A percentile compares a stretch with the other conserved stretches of the same genome.
phyloP scores from a whole-genome alignment of 2,797 vertebrate genomes.

The Muscicapa striata region DNA sequence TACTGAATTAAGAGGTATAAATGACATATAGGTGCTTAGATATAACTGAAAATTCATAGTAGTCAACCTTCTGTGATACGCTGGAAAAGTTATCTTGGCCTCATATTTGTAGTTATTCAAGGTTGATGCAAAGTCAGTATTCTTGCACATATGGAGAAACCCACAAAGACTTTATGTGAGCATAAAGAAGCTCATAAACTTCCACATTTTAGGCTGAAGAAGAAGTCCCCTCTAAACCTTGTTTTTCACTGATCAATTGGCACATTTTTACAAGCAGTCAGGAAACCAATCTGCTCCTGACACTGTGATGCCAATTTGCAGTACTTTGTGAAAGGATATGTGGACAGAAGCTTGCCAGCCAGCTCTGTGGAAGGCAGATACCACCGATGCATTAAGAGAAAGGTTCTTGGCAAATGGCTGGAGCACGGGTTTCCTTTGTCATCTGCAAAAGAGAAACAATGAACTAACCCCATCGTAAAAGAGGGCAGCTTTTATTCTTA shows the following conservation, averaged over 20 bases:
- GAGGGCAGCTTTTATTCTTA: not conserved
- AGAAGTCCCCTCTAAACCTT: not conserved
- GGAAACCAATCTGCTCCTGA: not conserved
- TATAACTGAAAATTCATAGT: not conserved
- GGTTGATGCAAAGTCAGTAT: not conserved
- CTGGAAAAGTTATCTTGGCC: not conserved
- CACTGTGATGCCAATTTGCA: not conserved
- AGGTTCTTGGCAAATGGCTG: conserved; percentile 85
- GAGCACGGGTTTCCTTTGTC: conserved; percentile 83
- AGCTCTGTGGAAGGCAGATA: conserved; percentile 92
- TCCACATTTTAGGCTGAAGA: not conserved
- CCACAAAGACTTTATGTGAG: not conserved
- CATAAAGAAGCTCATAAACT: not conserved
- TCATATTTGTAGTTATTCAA: not conserved
- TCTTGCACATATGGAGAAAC: not conserved
- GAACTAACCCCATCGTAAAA: not conserved
- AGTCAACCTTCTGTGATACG: not conserved
- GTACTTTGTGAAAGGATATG: conserved; percentile 86
- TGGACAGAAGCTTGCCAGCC: conserved; percentile 89
- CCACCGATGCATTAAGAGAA: conserved; percentile 97
- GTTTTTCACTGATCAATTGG: not conserved
- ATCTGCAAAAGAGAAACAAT: conserved; percentile 80
- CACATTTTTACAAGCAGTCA: not conserved
- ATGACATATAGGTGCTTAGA: not conserved
- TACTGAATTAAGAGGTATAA: not conserved